Base-by-base conservation (phyloP, 2,113 vertebrate species). In the Mus spicilegus region DNA sequence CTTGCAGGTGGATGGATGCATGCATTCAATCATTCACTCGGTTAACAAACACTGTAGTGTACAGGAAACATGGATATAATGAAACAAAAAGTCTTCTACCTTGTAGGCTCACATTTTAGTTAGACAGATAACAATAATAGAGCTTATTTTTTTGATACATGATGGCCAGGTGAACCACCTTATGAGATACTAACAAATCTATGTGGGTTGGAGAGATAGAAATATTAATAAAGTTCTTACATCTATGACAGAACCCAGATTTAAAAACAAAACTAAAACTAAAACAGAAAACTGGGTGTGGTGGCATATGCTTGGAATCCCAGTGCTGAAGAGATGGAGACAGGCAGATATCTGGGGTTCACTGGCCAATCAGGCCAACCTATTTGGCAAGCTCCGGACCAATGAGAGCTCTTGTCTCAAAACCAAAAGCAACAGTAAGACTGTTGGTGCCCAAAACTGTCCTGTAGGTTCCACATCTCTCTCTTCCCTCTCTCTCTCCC, bases 91-190 rank as follows among this genome's bases (percentile, higher is more conserved):
- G 51, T 39, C 39, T 22, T 90, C 77, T 72, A 17, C 24, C 16
- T 69, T 12, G 7, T 9, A 8, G 46, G 51, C 58, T 91, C 30
- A 65, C 10, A 26, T 93, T 89, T 70, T 54, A n/a, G 51, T 24
- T 17, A 87, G 90, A 54, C 69, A 51, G 90, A 63, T 75, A 51
- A 84, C 58, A 87, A 33, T 61, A 61, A 78, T 30, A 87, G 80
- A 19, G 8, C 39, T 92, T 46, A 69, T 89, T 73, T 75, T 13
- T 42, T 12, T 91, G 61, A 82, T 19, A 42, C 82, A 4, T 19
- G 42, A 90, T 67, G 51, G 9, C 49, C 85, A 58, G 20, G 95
- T 94, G 72, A 87, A 96, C 77, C 89, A 72, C 22, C 12, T 89
- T 81, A 85, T 4, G 3, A 95, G 80, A 51, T 67, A 46, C 87